Conservation (phyloP, 2,113 vertebrate genomes). For the Colossoma macropomum region DNA sequence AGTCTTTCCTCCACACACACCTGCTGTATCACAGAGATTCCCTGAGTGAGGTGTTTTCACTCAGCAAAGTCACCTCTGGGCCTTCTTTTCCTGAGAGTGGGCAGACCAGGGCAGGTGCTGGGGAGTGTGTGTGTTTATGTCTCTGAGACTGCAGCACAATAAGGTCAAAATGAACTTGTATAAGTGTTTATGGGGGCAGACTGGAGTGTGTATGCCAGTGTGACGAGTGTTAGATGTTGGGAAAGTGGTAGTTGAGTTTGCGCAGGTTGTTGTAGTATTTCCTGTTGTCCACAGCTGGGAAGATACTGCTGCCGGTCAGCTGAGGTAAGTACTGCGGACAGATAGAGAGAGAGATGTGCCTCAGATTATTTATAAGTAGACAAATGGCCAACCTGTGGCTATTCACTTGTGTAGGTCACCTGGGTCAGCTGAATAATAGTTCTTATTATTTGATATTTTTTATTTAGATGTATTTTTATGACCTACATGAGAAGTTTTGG, state of each 20-base stretch:
- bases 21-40: not conserved
- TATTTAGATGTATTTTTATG: too few relatives aligned
- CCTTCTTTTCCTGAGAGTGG: conserved; percentile 8
- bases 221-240: conserved; percentile 84
- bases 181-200: not conserved
- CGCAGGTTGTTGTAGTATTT: conserved; percentile 83
- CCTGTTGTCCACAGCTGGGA: conserved; percentile 88
- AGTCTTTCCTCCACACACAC: not conserved
- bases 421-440: too few relatives aligned
- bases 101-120: not conserved
- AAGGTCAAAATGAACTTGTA: not conserved
- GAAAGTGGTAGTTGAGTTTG: conserved; percentile 88
- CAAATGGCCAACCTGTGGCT: too few relatives aligned
- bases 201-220: not conserved
- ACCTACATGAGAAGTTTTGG: too few relatives aligned
- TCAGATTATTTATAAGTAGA: not conserved
- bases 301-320: conserved; percentile 83
- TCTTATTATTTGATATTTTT: too few relatives aligned
- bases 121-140: not conserved
- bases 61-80: not conserved
- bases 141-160: not conserved
- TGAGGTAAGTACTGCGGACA: conserved; percentile 86
- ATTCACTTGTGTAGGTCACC: not conserved
- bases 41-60: not conserved
- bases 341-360: not conserved